A percentile compares a stretch with the other conserved stretches of the same genome.
These are phyloP conservation scores for Thamnophis elegans DNA, from an alignment of 2,797 vertebrate genomes.

Conservation along the genomic window DNA sequence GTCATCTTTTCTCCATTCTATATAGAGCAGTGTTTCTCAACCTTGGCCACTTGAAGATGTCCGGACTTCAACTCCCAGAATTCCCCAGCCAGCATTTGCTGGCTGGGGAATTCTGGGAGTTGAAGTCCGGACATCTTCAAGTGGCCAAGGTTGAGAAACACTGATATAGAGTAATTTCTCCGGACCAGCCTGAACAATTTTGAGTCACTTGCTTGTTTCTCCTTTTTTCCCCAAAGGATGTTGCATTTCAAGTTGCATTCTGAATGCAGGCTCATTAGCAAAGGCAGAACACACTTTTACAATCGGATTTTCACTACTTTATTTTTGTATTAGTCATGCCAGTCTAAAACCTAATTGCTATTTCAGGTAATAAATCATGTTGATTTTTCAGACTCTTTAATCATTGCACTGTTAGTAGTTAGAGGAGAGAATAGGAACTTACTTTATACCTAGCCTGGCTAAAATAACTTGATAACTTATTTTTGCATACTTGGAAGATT, in stretches of 20 bases:
- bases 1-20: neutral
- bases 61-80: no score
- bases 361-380: constrained; percentile 32
- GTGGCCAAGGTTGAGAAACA: no score
- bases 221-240: neutral
- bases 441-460: no score
- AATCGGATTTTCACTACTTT: neutral
- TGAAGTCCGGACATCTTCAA: no score
- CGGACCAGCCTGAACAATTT: neutral
- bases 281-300: neutral
- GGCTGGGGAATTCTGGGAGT: no score
- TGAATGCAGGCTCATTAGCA: neutral
- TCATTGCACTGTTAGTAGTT: neutral
- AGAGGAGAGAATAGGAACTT: neutral
- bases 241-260: neutral
- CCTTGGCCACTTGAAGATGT: no score
- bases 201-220: neutral
- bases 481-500: neutral
- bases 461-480: neutral
- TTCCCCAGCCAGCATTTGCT: no score
- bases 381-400: neutral
- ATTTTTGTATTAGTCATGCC: constrained; percentile 16
- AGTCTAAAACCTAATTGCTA: constrained; percentile 52
- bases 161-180: neutral
- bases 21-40: no score